Percentiles rank a stretch among this genome's conserved stretches.
phyloP scores from a whole-genome alignment of 2,888 invertebrate species.

The Exocentrus adspersus region DNA sequence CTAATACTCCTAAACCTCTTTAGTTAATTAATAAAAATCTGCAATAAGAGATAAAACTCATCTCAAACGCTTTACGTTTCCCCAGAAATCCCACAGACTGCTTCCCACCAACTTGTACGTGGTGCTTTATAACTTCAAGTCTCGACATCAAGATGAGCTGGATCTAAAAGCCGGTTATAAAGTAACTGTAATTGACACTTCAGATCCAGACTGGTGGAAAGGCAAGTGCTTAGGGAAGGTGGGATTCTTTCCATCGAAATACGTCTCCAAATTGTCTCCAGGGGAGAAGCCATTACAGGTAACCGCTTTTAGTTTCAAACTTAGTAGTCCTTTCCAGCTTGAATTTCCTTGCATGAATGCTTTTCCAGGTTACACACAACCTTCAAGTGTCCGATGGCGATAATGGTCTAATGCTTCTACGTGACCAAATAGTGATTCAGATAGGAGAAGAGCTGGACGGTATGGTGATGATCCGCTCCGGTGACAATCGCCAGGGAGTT shows the following conservation, averaged over 20 bases:
- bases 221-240: conserved; percentile 91
- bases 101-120: conserved; percentile 93
- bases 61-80: conserved; percentile 3
- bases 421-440: conserved; percentile 94
- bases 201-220: conserved; percentile 98
- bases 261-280: conserved; percentile 89
- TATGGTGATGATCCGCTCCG: conserved; percentile 92
- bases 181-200: conserved; percentile 92
- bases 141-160: conserved; percentile 92
- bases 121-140: conserved; percentile 94
- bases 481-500: conserved; percentile 91
- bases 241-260: conserved; percentile 95
- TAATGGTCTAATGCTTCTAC: conserved; percentile 81
- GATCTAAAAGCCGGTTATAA: conserved; percentile 93
- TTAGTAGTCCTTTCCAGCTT: background rate
- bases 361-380: conserved; percentile 71
- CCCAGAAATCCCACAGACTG: conserved; percentile 83
- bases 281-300: conserved; percentile 93
- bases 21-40: too few relatives aligned
- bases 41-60: background rate
- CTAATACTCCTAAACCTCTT: too few relatives aligned
- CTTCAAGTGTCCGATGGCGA: conserved; percentile 89
- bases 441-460: conserved; percentile 93
- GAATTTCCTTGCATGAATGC: too few relatives aligned
- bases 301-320: conserved; percentile 40